Evolutionary conservation across 2,797 vertebrate genomes (phyloP), one percentile per base, ranked within the genome.

Genomic region (Alauda arvensis): DNA sequence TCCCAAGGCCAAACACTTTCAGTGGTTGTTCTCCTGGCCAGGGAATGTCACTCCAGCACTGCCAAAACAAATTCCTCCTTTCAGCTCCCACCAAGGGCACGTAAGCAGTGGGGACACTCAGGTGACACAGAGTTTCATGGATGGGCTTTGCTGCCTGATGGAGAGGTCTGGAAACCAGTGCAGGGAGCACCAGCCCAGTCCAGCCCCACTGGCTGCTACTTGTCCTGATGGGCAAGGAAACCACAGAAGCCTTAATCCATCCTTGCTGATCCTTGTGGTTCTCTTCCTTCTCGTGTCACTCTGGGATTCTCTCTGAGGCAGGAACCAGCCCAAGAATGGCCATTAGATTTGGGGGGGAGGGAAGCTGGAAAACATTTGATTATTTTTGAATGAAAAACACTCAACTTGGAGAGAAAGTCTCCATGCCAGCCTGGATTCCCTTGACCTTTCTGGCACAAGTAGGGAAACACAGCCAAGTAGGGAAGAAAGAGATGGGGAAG

Each of bases 11-110:
- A 56, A 66, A 60, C 13, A 25, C 18, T 33, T 4, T 10, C 26
- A 52, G 12, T 0, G 0, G n/a, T 12, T 45, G 14, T 24, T 76
- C 29, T 77, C 49, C 34, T 69, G 18, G 31, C 8, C 34, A 46
- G 21, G 26, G 57, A 70, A 67, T 0, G 0, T 39, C 16, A 2
- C 10, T n/a, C 21, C 61, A 80, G 26, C 17, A 29, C 12, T 9
- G 23, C 7, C 25, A 43, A 39, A 76, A 21, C 12, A 52, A 6
- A 6, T 28, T 33, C 23, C 10, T 68, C 33, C 49, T 33, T 67
- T 28, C 46, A 68, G 53, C 26, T 28, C 43, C 56, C 33, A n/a
- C 6, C 12, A 15, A 0, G 9, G 31, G 15, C 8, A 2, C 3
- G 7, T 4, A 3, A 57, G 9, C 70, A 59, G 34, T 11, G 23